Base-by-base conservation (phyloP, 2,113 vertebrate genomes). In the Cyprinodon variegatus region DNA sequence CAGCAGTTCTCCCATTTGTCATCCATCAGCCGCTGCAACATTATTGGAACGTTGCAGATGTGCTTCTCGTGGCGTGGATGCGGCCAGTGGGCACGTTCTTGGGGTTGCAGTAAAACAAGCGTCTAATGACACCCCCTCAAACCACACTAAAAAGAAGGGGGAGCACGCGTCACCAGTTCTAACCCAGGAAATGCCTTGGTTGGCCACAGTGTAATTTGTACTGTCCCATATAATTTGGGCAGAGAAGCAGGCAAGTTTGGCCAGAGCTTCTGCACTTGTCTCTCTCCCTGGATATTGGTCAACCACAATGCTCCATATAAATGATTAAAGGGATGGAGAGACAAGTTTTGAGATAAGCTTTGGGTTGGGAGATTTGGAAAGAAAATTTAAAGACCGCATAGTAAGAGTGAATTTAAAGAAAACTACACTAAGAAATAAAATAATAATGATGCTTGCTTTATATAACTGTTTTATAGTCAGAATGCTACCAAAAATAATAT, bases 111-210 rank as follows among this genome's bases (percentile, higher is more conserved):
- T 93, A 89, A 94, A 93, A 92, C 92, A 92, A 94, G 93, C 90
- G 76, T 90, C 92, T 94, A 93, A 94, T 93, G 91, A 91, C 90
- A 92, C 89, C 92, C 90, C 88, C 86, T 78, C 69, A 89, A 91
- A 93, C 92, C 92, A 90, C 92, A 93, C 90, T 78, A 86, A 88
- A 86, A 74, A 76, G 72, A 78, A 78, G 85, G 73, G 85, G 83
- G 83, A 74, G 78, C 81, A 78, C 88, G 81, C 86, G 86, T 92
- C 93, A 91, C 91, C 79, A 88, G 87, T 76, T 69, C 92, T 93
- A 93, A 94, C 93, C 92, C 93, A 93, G 94, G 94, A 94, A 95
- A 95, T 94, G 93, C 92, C 94, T 94, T 89, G 94, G 94, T 95
- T 93, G 93, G 93, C 94, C 94, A 93, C 94, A 95, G 91, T 90